Conservation (phyloP, 2,113 vertebrate species). For the Triplophysa tibetana region DNA sequence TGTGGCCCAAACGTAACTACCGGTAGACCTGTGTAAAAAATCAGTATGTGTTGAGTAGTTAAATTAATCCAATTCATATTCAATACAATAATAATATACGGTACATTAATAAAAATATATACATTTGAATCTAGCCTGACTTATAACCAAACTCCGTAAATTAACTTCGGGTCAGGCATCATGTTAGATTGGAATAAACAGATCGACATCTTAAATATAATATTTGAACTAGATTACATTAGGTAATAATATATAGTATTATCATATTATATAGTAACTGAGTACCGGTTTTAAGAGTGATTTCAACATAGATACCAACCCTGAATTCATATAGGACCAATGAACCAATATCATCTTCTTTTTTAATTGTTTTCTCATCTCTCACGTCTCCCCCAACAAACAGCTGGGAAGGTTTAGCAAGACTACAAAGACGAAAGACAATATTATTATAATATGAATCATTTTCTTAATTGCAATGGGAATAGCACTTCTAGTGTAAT, state of each 20-base stretch:
- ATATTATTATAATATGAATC: not conserved
- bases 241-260: not conserved
- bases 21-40: too few relatives aligned
- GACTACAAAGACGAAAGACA: constrained; percentile 65
- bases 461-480: not conserved
- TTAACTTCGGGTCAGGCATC: too few relatives aligned
- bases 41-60: too few relatives aligned
- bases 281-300: not conserved
- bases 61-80: too few relatives aligned
- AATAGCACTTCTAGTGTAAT: not conserved
- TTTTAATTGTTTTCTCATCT: constrained; percentile 81
- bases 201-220: too few relatives aligned
- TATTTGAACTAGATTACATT: not conserved
- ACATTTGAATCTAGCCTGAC: too few relatives aligned
- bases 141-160: too few relatives aligned
- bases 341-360: constrained; percentile 82
- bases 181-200: too few relatives aligned
- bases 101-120: too few relatives aligned
- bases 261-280: not conserved
- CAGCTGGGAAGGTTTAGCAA: constrained; percentile 87
- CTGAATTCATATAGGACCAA: constrained; percentile 85
- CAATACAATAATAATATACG: too few relatives aligned
- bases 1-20: too few relatives aligned
- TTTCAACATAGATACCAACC: constrained; percentile 69
- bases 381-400: constrained; percentile 75